Evolutionary conservation across 1,140 invertebrate genomes (phyloP), one percentile per base, ranked within the genome.

Genomic region (Riptortus pedestris): DNA sequence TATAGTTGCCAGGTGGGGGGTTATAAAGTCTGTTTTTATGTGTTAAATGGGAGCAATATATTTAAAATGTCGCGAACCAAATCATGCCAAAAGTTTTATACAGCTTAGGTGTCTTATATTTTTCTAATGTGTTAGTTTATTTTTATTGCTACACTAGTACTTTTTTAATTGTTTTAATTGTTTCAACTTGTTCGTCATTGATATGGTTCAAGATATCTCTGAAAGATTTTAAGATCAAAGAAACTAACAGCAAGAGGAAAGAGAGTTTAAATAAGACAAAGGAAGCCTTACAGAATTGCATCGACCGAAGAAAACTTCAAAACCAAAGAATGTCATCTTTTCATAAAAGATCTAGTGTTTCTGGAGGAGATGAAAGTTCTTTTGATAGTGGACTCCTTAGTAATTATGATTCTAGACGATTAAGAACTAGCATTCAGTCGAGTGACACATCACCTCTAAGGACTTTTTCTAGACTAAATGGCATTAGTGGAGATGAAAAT

Each of bases 81-180:
- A 47, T 47, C 22, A 47, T 47, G 45, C 22, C 45, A 47, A 47
- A 20, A 47, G 18, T 47, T 2, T 47, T 9, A 20, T 47, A 47
- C 16, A 22, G n/a, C 3, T 20, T 47, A 47, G n/a, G n/a, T 47
- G 22, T 47, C 18, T 47, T n/a, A 20, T 47, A 20, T 47, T n/a
- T 47, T 47, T 3, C 22, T 47, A 47, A 47, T 47, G 45, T 47
- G 22, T n/a, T n/a, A n/a, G 4, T 47, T 20, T 47, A 47, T 18
- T 47, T 47, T 47, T 22, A 47, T 47, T 47, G n/a, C 22, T n/a
- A 22, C 16, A 4, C 7, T 47, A 47, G 45, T 47, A 4, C 22
- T 47, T 20, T 47, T 47, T 47, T 47, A 47, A 47, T 22, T 47
- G n/a, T 47, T 47, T 47, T 47, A 47, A 47, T 47, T 22, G 45